Evolutionary conservation across 1,140 invertebrate genomes (phyloP), one percentile per base, ranked within the genome.

Genomic region (Apocrypta bakeri): DNA sequence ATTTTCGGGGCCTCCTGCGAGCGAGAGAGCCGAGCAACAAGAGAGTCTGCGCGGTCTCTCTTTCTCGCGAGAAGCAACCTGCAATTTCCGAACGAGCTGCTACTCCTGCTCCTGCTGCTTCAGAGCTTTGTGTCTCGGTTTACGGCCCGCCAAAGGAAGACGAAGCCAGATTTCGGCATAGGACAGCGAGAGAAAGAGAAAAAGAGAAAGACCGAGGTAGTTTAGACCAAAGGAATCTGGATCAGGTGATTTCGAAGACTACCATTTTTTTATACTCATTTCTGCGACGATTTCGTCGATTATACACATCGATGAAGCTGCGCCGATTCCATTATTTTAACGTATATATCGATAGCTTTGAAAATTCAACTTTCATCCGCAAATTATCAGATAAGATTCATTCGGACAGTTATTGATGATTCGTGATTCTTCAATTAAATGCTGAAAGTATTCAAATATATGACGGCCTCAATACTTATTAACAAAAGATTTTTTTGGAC

Each of bases 81-180:
- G 74, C 81, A 82, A 82, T 82, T 82, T 82, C 40, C 74, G 74
- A 77, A 21, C 63, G 74, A 77, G 25, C 63, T 33, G 27, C 66
- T 21, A 17, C 63, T 33, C 17, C 66, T 21, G 29, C 78, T 33
- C 14, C 63, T 64, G n/a, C n/a, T 25, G n/a, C 63, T 64, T 1
- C 27, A 3, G 29, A 21, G 68, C 68, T 33, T 71, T 71, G 68
- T 71, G 68, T 71, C 68, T 71, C 68, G 68, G 68, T 71, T 71
- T 71, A 33, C 31, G 27, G 29, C 64, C n/a, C 64, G 25, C 64
- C 64, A 66, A 66, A 66, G 64, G 25, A 1, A 29, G 24, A 24
- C 63, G 24, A 29, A 17, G 25, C 24, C 24, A 66, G 64, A 66
- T 56, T 56, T 56, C 21, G 48, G 48, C 6, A 56, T 56, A 56